Evolutionary conservation across 1,140 invertebrate species (phyloP), one percentile per base, ranked within the genome.

Genomic region (Drosophila carrolli): DNA sequence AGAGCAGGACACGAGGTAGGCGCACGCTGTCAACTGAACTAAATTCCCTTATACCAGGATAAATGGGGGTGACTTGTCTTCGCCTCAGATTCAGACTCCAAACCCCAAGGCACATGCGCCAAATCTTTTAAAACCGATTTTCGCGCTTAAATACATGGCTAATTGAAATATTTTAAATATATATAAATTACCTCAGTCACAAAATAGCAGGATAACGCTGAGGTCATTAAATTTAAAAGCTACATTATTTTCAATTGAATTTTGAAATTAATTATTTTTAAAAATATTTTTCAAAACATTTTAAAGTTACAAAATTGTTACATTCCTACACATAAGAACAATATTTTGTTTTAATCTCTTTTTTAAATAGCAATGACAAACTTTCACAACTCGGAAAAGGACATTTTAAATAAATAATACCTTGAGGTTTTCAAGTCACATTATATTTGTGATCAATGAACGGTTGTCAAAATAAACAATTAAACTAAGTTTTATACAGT

Each of bases 11-110:
- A 82, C 78, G 70, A 76, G 75, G 67, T 76, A 71, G 63, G 75
- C 75, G 80, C 80, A 83, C 79, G 84, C 84, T 83, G 79, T 80
- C 83, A 86, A 88, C 83, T 86, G 83, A 80, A 88, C 84, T 77
- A 89, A 89, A 88, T 88, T 88, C 83, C 84, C 82, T 83, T 70
- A 89, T 73, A 83, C 67, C 48, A 74, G 71, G 73, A 66, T 40
- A 35, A 43, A 50, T 41, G 61, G 65, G 78, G 81, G 77, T 76
- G 62, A 60, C 48, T 75, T 76, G 59, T 55, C 43, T 68, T 38
- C 53, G 48, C 38, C 23, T 32, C 19, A 55, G 9, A 16, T 50
- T 72, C 70, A 10, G 61, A 71, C 68, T 71, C 68, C 68, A n/a
- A 57, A n/a, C 14, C 27, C 55, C 56, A 61, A 14, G 57, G 58